Conservation (phyloP, 2,888 invertebrate species). For the Shargacucullia verbasci region DNA sequence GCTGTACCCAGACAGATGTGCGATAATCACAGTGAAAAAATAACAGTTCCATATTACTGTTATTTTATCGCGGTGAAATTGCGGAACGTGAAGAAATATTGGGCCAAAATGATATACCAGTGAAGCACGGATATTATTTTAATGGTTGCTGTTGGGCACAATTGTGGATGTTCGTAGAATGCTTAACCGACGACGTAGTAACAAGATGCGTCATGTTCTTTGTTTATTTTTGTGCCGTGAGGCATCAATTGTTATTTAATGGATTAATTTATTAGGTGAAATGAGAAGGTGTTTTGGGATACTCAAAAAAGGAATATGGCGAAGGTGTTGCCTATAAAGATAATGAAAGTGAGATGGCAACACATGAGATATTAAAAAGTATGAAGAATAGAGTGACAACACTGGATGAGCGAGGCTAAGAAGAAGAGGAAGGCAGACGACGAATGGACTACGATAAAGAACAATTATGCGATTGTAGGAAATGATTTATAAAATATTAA, state of each 20-base stretch:
- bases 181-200: conserved; percentile 32
- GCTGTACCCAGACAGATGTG: conserved; percentile 25
- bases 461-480: too few species aligned
- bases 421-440: too few species aligned
- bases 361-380: too few species aligned
- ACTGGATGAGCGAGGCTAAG: too few species aligned
- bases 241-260: conserved; percentile 3
- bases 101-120: conserved; percentile 50
- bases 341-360: too few species aligned
- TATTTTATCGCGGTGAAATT: conserved; percentile 45
- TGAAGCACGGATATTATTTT: conserved; percentile 43
- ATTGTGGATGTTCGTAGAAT: conserved; percentile 25
- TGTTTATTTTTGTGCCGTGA: conserved; percentile 14
- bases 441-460: too few species aligned
- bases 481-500: too few species aligned
- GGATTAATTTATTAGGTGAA: too few species aligned
- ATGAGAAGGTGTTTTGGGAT: too few species aligned
- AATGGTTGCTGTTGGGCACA: conserved; percentile 53
- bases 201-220: conserved; percentile 24
- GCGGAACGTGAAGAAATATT: conserved; percentile 47
- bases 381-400: too few species aligned
- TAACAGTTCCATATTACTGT: conserved; percentile 33
- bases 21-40: conserved; percentile 55
- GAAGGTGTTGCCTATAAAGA: too few species aligned
- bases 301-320: too few species aligned